Evolutionary conservation across 2,888 invertebrate genomes (phyloP).

Genomic region (Eurois occulta): DNA sequence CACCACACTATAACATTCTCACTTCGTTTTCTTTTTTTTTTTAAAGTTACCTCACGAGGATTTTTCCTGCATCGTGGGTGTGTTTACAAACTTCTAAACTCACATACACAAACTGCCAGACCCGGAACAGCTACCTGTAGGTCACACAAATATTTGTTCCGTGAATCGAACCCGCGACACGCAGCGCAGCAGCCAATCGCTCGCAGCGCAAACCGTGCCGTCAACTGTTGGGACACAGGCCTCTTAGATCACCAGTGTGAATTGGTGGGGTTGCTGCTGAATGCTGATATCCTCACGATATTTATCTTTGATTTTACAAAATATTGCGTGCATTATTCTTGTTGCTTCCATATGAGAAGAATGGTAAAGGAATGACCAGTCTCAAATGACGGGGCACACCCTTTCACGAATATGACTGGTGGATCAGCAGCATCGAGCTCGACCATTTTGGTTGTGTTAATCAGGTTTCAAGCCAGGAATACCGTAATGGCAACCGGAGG

Average conservation of each 20-base stretch:
- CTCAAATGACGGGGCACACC: neutral
- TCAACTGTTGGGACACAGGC: neutral
- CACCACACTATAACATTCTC: neutral
- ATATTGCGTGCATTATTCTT: neutral
- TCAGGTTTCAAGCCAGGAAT: constrained; percentile 91
- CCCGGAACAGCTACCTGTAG: neutral
- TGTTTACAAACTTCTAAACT: neutral
- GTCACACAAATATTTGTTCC: too few species aligned
- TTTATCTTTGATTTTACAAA: neutral
- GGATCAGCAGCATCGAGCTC: neutral
- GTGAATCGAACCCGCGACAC: neutral
- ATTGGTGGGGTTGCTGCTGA: neutral
- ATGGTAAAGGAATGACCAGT: neutral
- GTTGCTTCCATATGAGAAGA: neutral
- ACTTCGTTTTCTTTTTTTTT: neutral
- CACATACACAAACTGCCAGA: neutral
- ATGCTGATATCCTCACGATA: neutral
- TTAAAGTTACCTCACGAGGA: neutral
- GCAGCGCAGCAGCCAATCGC: neutral
- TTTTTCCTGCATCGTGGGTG: neutral
- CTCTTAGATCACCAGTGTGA: neutral
- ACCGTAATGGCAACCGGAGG: constrained; percentile 95
- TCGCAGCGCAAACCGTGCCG: neutral
- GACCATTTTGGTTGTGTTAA: neutral
- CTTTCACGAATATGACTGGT: neutral